Conservation (phyloP, 1,140 invertebrate species). For the Listronotus bonariensis region DNA sequence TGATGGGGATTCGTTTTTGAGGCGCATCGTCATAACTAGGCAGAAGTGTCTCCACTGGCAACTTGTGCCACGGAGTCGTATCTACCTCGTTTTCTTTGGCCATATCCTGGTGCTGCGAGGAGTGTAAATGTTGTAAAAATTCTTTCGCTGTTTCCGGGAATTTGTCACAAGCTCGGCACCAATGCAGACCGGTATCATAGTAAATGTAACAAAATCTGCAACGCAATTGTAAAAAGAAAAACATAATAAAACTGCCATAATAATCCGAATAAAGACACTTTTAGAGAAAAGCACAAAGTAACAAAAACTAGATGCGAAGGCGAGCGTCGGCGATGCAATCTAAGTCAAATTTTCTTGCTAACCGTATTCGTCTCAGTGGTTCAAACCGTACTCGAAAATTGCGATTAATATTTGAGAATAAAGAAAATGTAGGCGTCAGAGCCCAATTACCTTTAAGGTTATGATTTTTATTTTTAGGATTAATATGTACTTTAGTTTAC, state of each 20-base stretch:
- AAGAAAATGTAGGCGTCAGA: too few relatives aligned
- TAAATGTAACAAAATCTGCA: slow-evolving; percentile 65
- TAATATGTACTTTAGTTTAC: too few relatives aligned
- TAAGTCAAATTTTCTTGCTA: too few relatives aligned
- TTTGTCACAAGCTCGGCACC: slow-evolving; percentile 83
- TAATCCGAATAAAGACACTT: too few relatives aligned
- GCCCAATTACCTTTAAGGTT: too few relatives aligned
- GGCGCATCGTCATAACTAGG: slow-evolving; percentile 70
- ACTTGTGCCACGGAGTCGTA: slow-evolving; percentile 76
- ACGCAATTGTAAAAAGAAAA: slow-evolving; percentile 8
- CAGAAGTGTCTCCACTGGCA: slow-evolving; percentile 65
- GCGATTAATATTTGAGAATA: too few relatives aligned
- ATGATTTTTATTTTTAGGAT: too few relatives aligned
- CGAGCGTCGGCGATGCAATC: too few relatives aligned
- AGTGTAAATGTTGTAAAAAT: slow-evolving; percentile 81
- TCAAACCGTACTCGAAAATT: too few relatives aligned
- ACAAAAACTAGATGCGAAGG: too few relatives aligned
- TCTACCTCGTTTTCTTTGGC: slow-evolving; percentile 67
- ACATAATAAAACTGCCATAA: not conserved
- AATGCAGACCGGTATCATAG: slow-evolving; percentile 86
- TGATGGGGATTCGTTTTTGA: slow-evolving; percentile 76
- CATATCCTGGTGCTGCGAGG: slow-evolving; percentile 71
- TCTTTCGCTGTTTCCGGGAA: slow-evolving; percentile 85
- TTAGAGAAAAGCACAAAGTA: too few relatives aligned
- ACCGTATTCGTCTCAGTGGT: too few relatives aligned